A percentile compares a stretch with the other conserved stretches of the same genome.
phyloP scores from a whole-genome alignment of 2,888 invertebrate species.

The Heliconius charithonia region DNA sequence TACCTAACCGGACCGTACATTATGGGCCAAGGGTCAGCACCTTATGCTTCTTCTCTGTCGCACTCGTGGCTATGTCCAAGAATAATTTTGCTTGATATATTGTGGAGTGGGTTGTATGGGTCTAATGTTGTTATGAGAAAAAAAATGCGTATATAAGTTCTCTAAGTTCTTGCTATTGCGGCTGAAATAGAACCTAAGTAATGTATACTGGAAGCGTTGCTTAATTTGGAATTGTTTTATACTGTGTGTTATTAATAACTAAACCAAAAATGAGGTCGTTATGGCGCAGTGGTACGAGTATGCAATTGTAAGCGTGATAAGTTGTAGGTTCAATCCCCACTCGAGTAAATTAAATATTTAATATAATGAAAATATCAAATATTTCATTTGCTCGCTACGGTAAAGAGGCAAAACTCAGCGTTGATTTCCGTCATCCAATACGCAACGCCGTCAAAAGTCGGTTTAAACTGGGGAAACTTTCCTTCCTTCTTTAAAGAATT shows the following conservation, averaged over 20 bases:
- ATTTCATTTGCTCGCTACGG: background rate
- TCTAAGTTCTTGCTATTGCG: slow-evolving; percentile 24
- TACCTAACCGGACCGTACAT: slow-evolving; percentile 85
- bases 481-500: too few relatives aligned
- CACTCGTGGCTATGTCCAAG: slow-evolving; percentile 70
- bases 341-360: background rate
- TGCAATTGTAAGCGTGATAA: background rate
- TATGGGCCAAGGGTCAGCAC: slow-evolving; percentile 83
- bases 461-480: background rate
- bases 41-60: slow-evolving; percentile 77
- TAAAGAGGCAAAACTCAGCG: background rate
- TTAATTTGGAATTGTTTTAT: background rate
- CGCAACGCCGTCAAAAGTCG: too few relatives aligned
- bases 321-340: background rate
- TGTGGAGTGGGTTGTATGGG: slow-evolving; percentile 70
- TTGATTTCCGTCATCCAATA: background rate
- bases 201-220: background rate
- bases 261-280: background rate
- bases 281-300: background rate
- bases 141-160: slow-evolving; percentile 46
- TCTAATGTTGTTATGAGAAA: slow-evolving; percentile 72
- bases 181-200: slow-evolving; percentile 27
- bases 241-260: background rate
- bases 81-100: slow-evolving; percentile 83
- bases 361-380: too few relatives aligned